Evolutionary conservation across 35 echinoderm and acorn worm species (phyloP).

Genomic region (Diadema setosum): DNA sequence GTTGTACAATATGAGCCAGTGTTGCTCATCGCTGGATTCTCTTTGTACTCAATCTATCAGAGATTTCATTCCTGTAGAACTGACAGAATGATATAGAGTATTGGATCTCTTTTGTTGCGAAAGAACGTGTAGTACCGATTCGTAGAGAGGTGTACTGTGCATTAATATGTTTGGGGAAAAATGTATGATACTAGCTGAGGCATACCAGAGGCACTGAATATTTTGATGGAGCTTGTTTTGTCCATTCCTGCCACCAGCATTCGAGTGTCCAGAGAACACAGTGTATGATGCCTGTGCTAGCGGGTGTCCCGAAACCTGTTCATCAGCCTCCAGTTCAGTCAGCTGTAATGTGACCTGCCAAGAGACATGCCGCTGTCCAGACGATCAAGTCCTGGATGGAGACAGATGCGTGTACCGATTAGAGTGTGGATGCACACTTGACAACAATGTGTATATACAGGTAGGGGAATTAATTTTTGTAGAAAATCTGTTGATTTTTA

Average conservation of each 20-base stretch:
- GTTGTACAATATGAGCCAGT: too few species aligned
- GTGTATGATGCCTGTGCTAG: conserved; percentile 59
- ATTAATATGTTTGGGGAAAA: too few species aligned
- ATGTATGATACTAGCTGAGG: not conserved
- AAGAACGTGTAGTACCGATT: too few species aligned
- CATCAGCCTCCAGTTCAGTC: not conserved
- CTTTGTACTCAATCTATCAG: too few species aligned
- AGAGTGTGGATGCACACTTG: conserved; percentile 56
- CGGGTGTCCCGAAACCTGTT: conserved; percentile 71
- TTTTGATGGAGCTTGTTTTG: not conserved
- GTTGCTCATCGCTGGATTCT: too few species aligned
- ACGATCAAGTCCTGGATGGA: conserved; percentile 54
- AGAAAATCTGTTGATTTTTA: not conserved
- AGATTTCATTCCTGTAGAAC: too few species aligned
- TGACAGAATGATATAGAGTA: too few species aligned
- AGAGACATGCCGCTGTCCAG: conserved; percentile 75
- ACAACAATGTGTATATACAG: conserved; percentile 31
- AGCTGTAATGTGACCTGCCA: conserved; percentile 39
- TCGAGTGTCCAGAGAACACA: conserved; percentile 46
- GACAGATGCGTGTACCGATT: conserved; percentile 49
- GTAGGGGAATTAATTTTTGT: conserved; percentile 22
- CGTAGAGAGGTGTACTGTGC: too few species aligned
- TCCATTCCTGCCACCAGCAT: not conserved
- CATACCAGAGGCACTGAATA: not conserved
- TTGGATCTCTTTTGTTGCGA: too few species aligned